phyloP scores from a whole-genome alignment of 2,888 invertebrate species.

The Pseudanteris insignis region DNA sequence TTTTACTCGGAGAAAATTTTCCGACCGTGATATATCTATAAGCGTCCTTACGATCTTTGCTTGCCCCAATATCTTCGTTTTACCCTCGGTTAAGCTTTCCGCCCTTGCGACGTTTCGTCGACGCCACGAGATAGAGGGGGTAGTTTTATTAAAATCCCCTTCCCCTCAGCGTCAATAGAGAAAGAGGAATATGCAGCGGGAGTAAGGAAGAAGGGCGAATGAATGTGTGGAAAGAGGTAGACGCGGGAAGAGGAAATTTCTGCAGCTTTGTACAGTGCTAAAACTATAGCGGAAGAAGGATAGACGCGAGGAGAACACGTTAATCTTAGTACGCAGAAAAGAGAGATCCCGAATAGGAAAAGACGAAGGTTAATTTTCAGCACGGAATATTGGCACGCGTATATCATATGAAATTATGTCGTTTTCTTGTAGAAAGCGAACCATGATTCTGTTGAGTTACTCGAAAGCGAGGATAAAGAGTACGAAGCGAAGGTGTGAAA shows the following conservation, averaged over 20 bases:
- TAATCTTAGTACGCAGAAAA: slow-evolving; percentile 19
- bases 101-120: slow-evolving; percentile 38
- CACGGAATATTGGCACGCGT: slow-evolving; percentile 32
- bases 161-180: slow-evolving; percentile 61
- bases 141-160: slow-evolving; percentile 64
- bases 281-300: slow-evolving; percentile 31
- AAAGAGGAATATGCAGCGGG: slow-evolving; percentile 53
- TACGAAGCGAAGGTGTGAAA: no score
- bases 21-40: slow-evolving; percentile 46
- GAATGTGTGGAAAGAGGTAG: no score
- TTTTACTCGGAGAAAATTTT: slow-evolving; percentile 34
- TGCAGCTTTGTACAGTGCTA: slow-evolving; percentile 33
- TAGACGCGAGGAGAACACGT: slow-evolving; percentile 33
- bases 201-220: neutral
- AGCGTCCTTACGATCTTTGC: slow-evolving; percentile 58
- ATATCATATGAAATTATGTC: slow-evolving; percentile 37
- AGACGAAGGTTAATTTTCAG: slow-evolving; percentile 24
- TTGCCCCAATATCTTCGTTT: slow-evolving; percentile 59
- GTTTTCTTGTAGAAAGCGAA: slow-evolving; percentile 4
- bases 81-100: slow-evolving; percentile 36
- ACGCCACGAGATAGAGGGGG: slow-evolving; percentile 60
- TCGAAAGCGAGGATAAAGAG: no score
- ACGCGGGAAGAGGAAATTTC: slow-evolving; percentile 2
- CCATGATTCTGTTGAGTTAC: neutral
- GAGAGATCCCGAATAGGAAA: neutral